phyloP scores from a whole-genome alignment of 2,797 vertebrate genomes.

The Hapalemur alaotrensis region DNA sequence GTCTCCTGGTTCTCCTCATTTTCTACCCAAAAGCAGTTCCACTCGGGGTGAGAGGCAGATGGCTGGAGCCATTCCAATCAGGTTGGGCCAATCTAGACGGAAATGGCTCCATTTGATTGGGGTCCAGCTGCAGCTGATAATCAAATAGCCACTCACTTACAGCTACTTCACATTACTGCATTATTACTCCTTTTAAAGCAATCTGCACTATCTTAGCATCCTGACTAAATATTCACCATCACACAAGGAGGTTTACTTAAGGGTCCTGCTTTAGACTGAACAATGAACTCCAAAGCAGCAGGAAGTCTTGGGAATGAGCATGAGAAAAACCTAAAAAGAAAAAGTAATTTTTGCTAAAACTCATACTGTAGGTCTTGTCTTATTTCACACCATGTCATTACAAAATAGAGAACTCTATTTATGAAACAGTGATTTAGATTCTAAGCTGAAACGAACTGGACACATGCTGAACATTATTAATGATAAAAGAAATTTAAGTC shows the following conservation, averaged over 20 bases:
- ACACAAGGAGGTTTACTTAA: background rate
- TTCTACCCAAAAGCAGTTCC: background rate
- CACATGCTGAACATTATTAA: background rate
- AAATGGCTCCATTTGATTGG: background rate
- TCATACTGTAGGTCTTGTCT: background rate
- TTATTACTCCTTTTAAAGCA: background rate
- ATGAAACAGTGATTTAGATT: background rate
- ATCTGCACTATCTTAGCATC: background rate
- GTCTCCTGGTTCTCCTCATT: background rate
- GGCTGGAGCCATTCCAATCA: background rate
- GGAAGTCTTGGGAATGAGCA: background rate
- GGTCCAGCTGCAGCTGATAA: background rate
- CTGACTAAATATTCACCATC: background rate
- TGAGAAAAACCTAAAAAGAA: background rate
- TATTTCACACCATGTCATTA: background rate
- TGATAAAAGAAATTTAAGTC: background rate
- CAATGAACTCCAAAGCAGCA: background rate
- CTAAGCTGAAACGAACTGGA: background rate
- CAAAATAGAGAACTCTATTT: background rate
- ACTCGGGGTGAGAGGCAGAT: background rate
- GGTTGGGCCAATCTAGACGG: accelerated
- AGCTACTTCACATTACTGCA: background rate
- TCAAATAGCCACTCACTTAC: background rate
- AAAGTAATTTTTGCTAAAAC: constrained; percentile 17
- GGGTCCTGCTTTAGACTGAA: background rate